These are phyloP conservation scores for Ceratotherium simum DNA, from an alignment of 2,113 vertebrate species.

Conservation along the genomic window DNA sequence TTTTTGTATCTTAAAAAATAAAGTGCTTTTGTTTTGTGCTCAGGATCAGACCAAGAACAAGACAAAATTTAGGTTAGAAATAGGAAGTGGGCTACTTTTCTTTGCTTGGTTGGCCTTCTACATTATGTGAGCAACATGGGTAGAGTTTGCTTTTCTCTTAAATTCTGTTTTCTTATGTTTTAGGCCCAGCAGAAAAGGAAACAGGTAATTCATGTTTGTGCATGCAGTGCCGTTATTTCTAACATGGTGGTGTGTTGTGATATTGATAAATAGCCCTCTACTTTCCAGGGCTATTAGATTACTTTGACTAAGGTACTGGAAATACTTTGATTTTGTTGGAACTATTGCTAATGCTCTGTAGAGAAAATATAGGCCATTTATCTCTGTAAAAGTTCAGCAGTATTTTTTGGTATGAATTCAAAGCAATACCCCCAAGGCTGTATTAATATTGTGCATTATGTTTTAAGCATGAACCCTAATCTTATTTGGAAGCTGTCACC, in stretches of 20 bases:
- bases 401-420: conserved; percentile 32
- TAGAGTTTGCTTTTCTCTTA: conserved; percentile 63
- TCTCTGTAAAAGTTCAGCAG: background rate
- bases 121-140: background rate
- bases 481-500: conserved; percentile 39
- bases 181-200: conserved; percentile 88
- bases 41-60: background rate
- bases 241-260: conserved; percentile 56
- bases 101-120: conserved; percentile 6
- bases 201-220: conserved; percentile 87
- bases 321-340: conserved; percentile 14
- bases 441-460: conserved; percentile 30
- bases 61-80: conserved; percentile 29
- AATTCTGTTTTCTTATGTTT: conserved; percentile 79
- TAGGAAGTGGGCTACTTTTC: background rate
- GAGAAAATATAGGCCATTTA: background rate
- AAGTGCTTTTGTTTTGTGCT: background rate
- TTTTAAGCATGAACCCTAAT: conserved; percentile 40
- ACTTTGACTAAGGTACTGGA: background rate
- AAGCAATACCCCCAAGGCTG: background rate
- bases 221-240: conserved; percentile 71
- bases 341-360: conserved; percentile 4
- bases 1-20: background rate
- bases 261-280: background rate
- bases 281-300: conserved; percentile 16